phyloP scores from a whole-genome alignment of 2,888 invertebrate species.

The Ptilodon capucinus region DNA sequence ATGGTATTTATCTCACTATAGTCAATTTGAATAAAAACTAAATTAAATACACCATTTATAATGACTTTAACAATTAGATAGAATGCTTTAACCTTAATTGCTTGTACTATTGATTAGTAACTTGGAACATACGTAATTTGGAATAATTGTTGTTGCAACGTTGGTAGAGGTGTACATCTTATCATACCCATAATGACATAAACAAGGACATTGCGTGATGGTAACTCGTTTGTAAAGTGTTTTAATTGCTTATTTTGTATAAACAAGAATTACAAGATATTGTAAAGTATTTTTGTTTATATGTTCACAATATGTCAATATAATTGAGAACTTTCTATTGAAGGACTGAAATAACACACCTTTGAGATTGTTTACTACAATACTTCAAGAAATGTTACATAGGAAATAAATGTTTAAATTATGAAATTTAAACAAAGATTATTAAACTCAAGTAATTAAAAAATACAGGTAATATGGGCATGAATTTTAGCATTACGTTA shows the following conservation, averaged over 20 bases:
- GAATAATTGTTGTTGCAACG: constrained; percentile 27
- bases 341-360: too few relatives aligned
- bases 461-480: too few relatives aligned
- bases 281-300: background rate
- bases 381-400: too few relatives aligned
- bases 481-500: too few relatives aligned
- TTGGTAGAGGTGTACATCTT: constrained; percentile 30
- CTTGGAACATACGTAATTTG: constrained; percentile 26
- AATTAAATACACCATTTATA: background rate
- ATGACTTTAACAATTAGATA: constrained; percentile 4
- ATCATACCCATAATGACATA: constrained; percentile 24
- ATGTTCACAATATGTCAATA: too few relatives aligned
- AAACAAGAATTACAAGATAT: constrained; percentile 5
- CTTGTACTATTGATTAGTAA: constrained; percentile 9
- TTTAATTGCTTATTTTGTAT: constrained; percentile 4
- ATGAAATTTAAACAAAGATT: too few relatives aligned
- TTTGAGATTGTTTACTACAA: too few relatives aligned
- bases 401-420: too few relatives aligned
- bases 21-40: background rate
- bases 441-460: too few relatives aligned
- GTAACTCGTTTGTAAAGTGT: constrained; percentile 12
- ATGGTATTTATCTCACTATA: background rate
- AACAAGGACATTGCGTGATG: constrained; percentile 27
- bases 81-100: background rate
- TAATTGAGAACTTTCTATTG: too few relatives aligned